Conservation (phyloP, 2,888 invertebrate genomes). For the Saturnia pavonia region DNA sequence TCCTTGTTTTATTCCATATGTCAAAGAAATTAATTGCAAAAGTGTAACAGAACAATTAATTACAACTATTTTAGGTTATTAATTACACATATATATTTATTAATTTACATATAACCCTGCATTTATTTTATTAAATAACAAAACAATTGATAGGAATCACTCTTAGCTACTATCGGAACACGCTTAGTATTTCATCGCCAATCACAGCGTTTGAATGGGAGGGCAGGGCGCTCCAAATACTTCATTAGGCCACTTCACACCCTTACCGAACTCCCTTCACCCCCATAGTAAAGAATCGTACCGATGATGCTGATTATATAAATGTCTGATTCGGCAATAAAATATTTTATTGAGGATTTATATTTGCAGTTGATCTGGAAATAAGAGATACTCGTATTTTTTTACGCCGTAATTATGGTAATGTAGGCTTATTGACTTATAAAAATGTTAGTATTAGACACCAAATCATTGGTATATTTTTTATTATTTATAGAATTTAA, state of each 20-base stretch:
- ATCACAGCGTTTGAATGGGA: constrained; percentile 42
- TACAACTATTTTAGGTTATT: no score
- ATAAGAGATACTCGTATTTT: background rate
- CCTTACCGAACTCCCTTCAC: constrained; percentile 30
- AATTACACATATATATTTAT: no score
- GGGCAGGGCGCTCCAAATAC: constrained; percentile 42
- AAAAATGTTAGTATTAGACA: no score
- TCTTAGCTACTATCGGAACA: constrained; percentile 38
- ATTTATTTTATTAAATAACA: background rate
- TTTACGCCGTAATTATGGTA: background rate
- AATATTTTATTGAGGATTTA: constrained; percentile 17
- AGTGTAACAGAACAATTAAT: no score
- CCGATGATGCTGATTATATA: background rate
- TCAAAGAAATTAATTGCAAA: no score
- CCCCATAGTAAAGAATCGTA: constrained; percentile 23
- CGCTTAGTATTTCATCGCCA: constrained; percentile 60
- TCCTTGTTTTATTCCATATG: no score
- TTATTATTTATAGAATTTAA: no score
- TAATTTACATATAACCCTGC: no score
- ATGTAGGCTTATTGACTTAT: background rate
- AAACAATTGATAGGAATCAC: constrained; percentile 31
- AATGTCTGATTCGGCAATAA: background rate
- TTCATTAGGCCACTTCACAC: constrained; percentile 59
- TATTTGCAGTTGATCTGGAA: background rate
- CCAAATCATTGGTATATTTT: no score